A percentile compares a stretch with the other conserved stretches of the same genome.
phyloP scores from a whole-genome alignment of 2,113 vertebrate genomes.

The Tetrax tetrax region DNA sequence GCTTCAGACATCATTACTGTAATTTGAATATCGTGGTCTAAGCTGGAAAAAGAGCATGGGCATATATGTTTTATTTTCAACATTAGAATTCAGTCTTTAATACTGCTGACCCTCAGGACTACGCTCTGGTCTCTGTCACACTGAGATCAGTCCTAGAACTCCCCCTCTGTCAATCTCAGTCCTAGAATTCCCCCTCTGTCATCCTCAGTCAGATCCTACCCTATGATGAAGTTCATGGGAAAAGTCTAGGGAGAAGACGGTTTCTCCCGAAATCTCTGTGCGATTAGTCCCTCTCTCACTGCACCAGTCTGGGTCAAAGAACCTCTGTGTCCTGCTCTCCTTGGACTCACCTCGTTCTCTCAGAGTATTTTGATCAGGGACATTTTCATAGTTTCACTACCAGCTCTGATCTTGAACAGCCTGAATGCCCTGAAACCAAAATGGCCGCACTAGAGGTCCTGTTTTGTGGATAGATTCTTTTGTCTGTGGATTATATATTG shows the following conservation, averaged over 20 bases:
- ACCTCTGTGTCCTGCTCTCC: neutral
- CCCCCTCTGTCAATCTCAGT: neutral
- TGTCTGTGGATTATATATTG: neutral
- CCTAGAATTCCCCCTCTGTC: neutral
- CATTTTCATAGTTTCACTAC: neutral
- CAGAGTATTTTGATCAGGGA: neutral
- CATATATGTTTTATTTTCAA: neutral
- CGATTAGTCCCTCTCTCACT: neutral
- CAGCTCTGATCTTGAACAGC: neutral
- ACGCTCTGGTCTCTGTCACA: neutral
- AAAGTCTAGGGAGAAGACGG: neutral
- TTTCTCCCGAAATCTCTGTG: neutral
- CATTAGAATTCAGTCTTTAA: neutral
- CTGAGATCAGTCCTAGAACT: neutral
- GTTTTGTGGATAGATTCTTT: neutral
- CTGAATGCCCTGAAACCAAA: neutral
- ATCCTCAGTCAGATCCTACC: neutral
- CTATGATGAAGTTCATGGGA: neutral
- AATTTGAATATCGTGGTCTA: neutral
- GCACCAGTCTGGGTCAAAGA: neutral
- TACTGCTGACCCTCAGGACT: neutral
- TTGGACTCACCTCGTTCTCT: neutral
- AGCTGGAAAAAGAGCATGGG: neutral
- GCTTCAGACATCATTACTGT: neutral
- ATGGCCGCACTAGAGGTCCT: neutral